These are phyloP conservation scores for Daktulosphaira vitifoliae DNA, from an alignment of 1,140 invertebrate genomes.

Conservation along the genomic window DNA sequence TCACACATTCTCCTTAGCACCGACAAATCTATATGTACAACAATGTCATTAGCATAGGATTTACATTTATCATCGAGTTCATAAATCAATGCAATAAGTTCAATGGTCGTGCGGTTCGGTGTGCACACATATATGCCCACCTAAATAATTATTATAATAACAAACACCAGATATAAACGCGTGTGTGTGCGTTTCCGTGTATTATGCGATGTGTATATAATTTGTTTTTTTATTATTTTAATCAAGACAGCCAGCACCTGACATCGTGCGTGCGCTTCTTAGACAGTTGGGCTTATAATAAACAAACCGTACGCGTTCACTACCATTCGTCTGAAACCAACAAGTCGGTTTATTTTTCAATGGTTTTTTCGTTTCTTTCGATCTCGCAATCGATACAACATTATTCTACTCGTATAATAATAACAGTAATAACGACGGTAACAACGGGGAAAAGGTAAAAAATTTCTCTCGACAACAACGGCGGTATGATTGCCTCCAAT, in stretches of 20 bases:
- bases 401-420: neutral
- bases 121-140: neutral
- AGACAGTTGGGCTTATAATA: too few species aligned
- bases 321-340: too few species aligned
- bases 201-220: constrained; percentile 11
- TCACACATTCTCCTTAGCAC: neutral
- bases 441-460: constrained; percentile 31
- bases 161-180: too few species aligned
- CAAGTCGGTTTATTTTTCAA: too few species aligned
- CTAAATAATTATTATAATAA: constrained; percentile 14
- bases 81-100: constrained; percentile 31
- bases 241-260: neutral
- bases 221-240: constrained; percentile 10
- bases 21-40: constrained; percentile 24
- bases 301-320: too few species aligned
- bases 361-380: too few species aligned
- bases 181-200: constrained; percentile 5
- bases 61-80: constrained; percentile 31
- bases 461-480: neutral
- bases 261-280: too few species aligned
- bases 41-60: constrained; percentile 28
- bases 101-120: constrained; percentile 9
- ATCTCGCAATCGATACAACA: too few species aligned
- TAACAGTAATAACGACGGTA: constrained; percentile 13
- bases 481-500: constrained; percentile 32